These are phyloP conservation scores for Heliconius melpomene DNA, from an alignment of 1,140 invertebrate genomes.

Conservation along the genomic window DNA sequence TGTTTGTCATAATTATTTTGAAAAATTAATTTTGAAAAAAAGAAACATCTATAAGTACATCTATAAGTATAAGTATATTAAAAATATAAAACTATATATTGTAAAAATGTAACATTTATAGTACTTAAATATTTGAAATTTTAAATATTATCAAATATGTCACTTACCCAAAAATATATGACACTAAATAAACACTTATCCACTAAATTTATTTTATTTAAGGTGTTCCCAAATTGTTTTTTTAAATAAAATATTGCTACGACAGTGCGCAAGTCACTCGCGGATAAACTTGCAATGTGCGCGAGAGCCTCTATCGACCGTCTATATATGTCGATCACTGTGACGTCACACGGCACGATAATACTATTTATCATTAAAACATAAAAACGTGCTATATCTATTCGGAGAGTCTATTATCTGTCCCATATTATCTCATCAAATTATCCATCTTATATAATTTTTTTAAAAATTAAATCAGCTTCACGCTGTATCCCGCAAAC, in stretches of 20 bases:
- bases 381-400: slow-evolving; percentile 36
- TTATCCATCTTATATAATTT: not conserved
- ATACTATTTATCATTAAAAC: slow-evolving; percentile 25
- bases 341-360: slow-evolving; percentile 57
- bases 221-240: not conserved
- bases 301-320: slow-evolving; percentile 55
- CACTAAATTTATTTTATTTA: not conserved
- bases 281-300: slow-evolving; percentile 58
- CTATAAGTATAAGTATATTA: no score
- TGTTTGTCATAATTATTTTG: not conserved
- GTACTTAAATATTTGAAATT: not conserved
- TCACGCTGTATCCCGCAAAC: no score
- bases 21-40: not conserved
- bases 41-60: no score
- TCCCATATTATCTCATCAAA: not conserved
- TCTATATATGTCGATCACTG: slow-evolving; percentile 59
- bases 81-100: not conserved
- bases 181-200: not conserved
- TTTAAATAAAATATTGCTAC: not conserved
- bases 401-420: slow-evolving; percentile 1
- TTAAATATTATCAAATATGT: not conserved
- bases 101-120: not conserved
- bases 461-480: not conserved
- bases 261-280: slow-evolving; percentile 52
- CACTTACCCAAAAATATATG: not conserved